A percentile compares a stretch with the other conserved stretches of the same genome.
phyloP scores from a whole-genome alignment of 2,797 vertebrate genomes.

The Otus scops region DNA sequence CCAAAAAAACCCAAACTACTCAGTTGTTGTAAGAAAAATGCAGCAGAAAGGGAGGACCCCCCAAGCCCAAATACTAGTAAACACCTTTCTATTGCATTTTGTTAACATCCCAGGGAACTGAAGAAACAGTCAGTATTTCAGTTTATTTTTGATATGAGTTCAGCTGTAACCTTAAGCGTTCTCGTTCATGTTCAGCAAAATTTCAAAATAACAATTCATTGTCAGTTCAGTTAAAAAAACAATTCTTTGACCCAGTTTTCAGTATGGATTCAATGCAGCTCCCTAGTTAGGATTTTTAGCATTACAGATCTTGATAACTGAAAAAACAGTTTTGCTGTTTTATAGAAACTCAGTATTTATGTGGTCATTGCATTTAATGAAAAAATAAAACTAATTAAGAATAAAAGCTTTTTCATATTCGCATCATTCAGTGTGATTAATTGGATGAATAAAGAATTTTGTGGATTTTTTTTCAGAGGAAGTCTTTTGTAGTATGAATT shows the following conservation, averaged over 20 bases:
- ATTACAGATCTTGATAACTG: background rate
- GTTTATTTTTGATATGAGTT: background rate
- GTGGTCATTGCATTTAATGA: background rate
- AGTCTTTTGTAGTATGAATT: background rate
- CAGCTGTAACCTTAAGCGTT: background rate
- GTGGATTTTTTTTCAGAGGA: background rate
- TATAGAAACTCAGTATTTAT: background rate
- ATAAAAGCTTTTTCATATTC: background rate
- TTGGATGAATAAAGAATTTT: background rate
- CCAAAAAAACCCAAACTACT: background rate
- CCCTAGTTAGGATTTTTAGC: background rate
- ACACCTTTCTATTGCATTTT: background rate
- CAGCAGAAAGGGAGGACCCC: background rate
- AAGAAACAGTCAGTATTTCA: background rate
- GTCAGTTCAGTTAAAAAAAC: background rate
- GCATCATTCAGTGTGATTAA: background rate
- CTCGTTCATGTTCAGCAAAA: fast-evolving
- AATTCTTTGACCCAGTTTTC: background rate
- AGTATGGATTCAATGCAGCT: background rate
- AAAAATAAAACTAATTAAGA: background rate
- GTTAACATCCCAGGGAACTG: background rate
- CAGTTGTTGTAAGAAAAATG: background rate
- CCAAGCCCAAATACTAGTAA: background rate
- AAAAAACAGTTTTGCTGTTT: background rate
- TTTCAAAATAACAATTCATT: background rate